Evolutionary conservation across 2,888 invertebrate species (phyloP).

Genomic region (Ommatoiulus sabulosus): DNA sequence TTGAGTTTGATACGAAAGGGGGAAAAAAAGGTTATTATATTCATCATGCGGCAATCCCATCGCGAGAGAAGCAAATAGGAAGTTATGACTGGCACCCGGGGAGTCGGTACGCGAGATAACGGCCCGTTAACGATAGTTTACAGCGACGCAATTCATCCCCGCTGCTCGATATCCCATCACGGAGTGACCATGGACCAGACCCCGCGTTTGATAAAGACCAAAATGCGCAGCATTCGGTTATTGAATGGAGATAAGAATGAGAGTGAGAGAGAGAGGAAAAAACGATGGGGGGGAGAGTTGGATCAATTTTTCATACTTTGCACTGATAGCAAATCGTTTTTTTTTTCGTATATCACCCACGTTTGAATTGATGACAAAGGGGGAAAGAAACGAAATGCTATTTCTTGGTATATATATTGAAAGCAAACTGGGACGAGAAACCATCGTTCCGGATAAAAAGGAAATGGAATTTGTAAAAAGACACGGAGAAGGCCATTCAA

Average conservation of each 20-base stretch:
- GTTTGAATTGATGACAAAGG: conserved; percentile 29
- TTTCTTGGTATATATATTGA: background rate
- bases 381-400: background rate
- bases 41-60: background rate
- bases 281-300: background rate
- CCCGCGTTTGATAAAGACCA: background rate
- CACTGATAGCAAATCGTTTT: conserved; percentile 19
- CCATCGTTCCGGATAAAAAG: conserved; percentile 15
- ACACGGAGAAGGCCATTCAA: background rate
- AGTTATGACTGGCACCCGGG: background rate
- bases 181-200: background rate
- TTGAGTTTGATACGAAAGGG: conserved; percentile 21
- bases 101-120: background rate
- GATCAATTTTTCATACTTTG: conserved; percentile 30
- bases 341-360: background rate
- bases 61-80: background rate
- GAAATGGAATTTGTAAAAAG: background rate
- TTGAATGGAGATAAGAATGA: conserved; percentile 21
- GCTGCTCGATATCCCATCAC: background rate
- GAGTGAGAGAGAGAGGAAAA: background rate
- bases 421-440: background rate
- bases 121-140: conserved; percentile 29
- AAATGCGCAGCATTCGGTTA: conserved; percentile 1
- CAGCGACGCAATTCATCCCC: background rate
- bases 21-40: too few species aligned